phyloP scores from a whole-genome alignment of 2,888 invertebrate genomes.

The Lumbricus terrestris region DNA sequence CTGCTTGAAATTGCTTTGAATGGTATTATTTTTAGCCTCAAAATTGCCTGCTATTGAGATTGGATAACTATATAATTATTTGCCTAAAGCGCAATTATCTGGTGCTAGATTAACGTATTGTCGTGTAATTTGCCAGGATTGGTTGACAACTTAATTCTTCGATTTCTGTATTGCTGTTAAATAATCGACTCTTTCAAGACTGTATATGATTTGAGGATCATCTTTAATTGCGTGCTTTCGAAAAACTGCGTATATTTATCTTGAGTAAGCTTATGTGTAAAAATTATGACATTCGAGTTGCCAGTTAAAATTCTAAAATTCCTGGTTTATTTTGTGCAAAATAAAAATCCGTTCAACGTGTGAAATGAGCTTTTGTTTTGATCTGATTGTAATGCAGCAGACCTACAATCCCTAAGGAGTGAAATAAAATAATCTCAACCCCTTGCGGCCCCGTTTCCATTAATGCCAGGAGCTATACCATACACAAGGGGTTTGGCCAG shows the following conservation, averaged over 20 bases:
- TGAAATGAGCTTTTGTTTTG: background rate
- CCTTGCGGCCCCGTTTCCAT: background rate
- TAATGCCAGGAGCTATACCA: background rate
- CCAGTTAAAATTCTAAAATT: background rate
- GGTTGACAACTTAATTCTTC: background rate
- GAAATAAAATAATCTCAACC: background rate
- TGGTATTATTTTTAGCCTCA: background rate
- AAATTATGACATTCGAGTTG: no score
- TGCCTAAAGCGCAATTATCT: background rate
- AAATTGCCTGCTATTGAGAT: background rate
- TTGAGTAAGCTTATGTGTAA: no score
- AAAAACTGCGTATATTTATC: background rate
- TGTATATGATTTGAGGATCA: background rate
- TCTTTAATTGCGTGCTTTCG: background rate
- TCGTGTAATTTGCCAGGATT: background rate
- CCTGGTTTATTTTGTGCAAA: background rate
- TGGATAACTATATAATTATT: background rate
- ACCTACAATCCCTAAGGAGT: background rate
- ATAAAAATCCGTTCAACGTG: background rate
- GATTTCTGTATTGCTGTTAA: background rate
- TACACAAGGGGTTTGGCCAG: background rate
- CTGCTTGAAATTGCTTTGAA: background rate
- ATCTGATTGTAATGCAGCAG: background rate
- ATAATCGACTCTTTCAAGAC: background rate
- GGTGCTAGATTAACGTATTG: background rate